These are phyloP conservation scores for Microctenopoma lineatum DNA, from an alignment of 2,797 vertebrate genomes.

Conservation along the genomic window DNA sequence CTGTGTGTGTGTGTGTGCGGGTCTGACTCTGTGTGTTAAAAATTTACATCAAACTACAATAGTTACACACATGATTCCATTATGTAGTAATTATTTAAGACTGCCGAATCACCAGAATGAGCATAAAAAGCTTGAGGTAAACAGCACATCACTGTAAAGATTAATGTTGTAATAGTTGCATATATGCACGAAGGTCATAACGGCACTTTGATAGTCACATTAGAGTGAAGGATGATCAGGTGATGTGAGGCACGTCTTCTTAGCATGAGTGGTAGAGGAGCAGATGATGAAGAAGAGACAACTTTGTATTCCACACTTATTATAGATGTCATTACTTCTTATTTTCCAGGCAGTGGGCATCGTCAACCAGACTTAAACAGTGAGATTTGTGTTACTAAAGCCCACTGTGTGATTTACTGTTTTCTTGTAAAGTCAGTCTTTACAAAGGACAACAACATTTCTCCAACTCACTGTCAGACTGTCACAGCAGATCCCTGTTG, in stretches of 20 bases:
- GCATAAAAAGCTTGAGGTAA: not conserved
- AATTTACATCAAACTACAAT: no score
- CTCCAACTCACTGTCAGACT: not conserved
- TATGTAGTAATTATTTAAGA: no score
- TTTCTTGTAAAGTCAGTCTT: not conserved
- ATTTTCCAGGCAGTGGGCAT: slow-evolving; percentile 11
- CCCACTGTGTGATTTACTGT: not conserved
- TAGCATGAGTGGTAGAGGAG: not conserved
- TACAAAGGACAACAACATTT: not conserved
- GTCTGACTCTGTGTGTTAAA: not conserved
- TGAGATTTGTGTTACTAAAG: not conserved
- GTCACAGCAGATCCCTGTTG: not conserved
- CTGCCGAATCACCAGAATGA: not conserved
- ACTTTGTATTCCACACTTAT: slow-evolving; percentile 19
- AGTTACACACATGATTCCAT: no score
- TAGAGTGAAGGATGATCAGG: not conserved
- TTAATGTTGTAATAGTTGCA: not conserved
- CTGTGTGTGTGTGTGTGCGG: not conserved
- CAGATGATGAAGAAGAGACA: not conserved
- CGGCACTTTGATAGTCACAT: not conserved
- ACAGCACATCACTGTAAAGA: not conserved
- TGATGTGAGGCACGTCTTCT: not conserved
- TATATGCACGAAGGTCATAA: not conserved
- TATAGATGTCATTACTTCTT: slow-evolving; percentile 7
- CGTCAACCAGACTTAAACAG: not conserved